phyloP scores from a whole-genome alignment of 2,888 invertebrate species.

The Ormyrus thymus region DNA sequence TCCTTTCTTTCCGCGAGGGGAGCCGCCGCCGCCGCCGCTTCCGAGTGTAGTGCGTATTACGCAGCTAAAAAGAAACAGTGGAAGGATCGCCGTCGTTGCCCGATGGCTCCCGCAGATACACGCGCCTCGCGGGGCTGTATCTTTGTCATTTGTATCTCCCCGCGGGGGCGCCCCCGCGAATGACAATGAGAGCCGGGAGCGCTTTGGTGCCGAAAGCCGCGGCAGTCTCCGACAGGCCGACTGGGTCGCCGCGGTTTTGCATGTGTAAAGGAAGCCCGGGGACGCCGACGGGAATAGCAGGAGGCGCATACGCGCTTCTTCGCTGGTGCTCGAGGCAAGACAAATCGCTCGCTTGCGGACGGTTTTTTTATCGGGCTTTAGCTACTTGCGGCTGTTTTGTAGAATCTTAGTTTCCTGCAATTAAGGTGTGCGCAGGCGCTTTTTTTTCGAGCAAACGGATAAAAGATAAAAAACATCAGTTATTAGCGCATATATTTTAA shows the following conservation, averaged over 20 bases:
- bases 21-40: not conserved
- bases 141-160: constrained; percentile 70
- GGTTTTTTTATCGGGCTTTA: no score
- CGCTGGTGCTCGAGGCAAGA: no score
- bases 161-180: constrained; percentile 61
- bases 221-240: not conserved
- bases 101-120: constrained; percentile 65
- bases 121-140: constrained; percentile 61
- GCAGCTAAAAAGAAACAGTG: not conserved
- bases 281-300: no score
- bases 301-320: no score
- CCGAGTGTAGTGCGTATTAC: not conserved
- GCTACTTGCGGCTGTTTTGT: no score
- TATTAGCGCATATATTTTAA: not conserved
- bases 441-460: no score
- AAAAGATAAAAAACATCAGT: no score
- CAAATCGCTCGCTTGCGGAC: no score
- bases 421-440: no score
- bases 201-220: constrained; percentile 44
- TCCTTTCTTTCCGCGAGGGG: constrained; percentile 8
- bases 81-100: not conserved
- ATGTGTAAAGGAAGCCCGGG: no score
- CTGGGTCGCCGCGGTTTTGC: no score
- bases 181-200: constrained; percentile 61
- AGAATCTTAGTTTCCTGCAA: no score